Evolutionary conservation across 2,888 invertebrate genomes (phyloP), one percentile per base, ranked within the genome.

Genomic region (Chorisops tibialis): DNA sequence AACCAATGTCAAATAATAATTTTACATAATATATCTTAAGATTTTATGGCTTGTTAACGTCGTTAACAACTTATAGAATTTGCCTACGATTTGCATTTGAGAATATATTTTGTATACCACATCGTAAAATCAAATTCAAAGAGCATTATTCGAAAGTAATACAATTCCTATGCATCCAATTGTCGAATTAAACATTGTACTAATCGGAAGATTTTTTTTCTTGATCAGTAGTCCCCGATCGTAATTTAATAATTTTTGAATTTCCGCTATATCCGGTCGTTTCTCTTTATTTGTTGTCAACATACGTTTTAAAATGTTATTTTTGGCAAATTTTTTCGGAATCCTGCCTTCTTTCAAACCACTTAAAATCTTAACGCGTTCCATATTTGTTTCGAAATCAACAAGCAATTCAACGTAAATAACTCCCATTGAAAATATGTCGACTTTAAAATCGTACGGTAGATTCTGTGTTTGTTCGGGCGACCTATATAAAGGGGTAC

Each of bases 401-500:
- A 90, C 87, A 43, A 96, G 80, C 62, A 99, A 75, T 79, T 99
- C 98, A 75, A 96, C 93, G 68, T 96, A 85, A 65, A 99, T 95
- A 63, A 99, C 82, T 0, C 96, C 97, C 67, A 97, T 80, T 0
- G 96, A 93, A 80, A 90, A 97, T 63, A 97, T 96, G 77, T 97
- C 97, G 58, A 96, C 95, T 78, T 96, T 96, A 78, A 88, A 90
- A 73, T 88, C 88, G 75, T 94, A 94, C 1, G 85, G 83, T 39
- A 83, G 81, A 0, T 90, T 87, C 11, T 81, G 80, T 30, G 87
- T 79, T 80, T 97, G 97, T 75, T 99, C 98, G 1, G 97, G 98
- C 39, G 96, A 96, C 98, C 98, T 99, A 78, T 99, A 99, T 1
- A 97, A 81, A 66, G 90, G 88, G 0, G 98, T 99, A 21, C 98